Evolutionary conservation across 2,113 vertebrate species (phyloP).

Genomic region (Rhodinocichla rosea): DNA sequence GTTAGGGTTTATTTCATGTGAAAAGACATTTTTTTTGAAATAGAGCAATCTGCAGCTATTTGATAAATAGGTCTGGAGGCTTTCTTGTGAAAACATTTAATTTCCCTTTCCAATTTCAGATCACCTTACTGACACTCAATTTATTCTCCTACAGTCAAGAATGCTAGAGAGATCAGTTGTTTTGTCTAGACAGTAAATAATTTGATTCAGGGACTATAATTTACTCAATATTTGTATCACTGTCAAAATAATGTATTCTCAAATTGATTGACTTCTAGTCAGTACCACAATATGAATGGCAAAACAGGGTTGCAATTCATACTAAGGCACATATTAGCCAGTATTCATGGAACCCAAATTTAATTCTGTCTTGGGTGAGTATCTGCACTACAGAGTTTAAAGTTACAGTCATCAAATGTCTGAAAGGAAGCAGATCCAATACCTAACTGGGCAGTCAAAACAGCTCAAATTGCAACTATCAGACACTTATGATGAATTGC

Average conservation of each 20-base stretch:
- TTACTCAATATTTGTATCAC: neutral
- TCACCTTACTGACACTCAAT: neutral
- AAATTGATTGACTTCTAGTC: neutral
- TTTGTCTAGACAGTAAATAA: neutral
- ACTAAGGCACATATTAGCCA: neutral
- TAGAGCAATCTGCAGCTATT: neutral
- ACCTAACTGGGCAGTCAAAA: conserved; percentile 4
- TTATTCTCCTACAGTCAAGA: neutral
- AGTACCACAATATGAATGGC: neutral
- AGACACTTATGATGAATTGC: conserved; percentile 10
- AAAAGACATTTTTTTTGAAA: neutral
- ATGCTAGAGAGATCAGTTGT: neutral
- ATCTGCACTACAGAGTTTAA: neutral
- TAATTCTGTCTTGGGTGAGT: neutral
- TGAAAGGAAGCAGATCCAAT: conserved; percentile 9
- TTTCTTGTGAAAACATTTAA: neutral
- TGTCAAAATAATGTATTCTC: neutral
- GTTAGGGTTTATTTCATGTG: neutral
- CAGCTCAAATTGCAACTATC: conserved; percentile 17
- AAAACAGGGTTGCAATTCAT: neutral
- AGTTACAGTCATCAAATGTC: neutral
- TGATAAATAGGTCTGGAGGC: neutral
- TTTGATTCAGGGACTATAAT: neutral
- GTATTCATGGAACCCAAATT: neutral
- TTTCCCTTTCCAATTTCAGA: conserved; percentile 2